Evolutionary conservation across 2,888 invertebrate species (phyloP).

Genomic region (Cheilosia impressa): DNA sequence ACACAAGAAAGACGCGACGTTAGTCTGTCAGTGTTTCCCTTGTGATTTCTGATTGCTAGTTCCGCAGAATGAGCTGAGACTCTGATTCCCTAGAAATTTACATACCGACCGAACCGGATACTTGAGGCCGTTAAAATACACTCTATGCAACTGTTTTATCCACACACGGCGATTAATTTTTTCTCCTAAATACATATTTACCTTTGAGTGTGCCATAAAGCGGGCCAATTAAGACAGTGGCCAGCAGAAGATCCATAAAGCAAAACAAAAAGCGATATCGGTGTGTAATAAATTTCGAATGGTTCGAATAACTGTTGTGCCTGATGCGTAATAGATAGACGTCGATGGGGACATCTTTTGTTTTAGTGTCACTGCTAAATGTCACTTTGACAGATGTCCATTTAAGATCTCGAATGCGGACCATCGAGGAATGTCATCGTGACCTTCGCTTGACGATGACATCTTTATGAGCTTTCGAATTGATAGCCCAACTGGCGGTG

Average conservation of each 20-base stretch:
- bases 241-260: constrained; percentile 68
- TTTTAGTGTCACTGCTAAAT: constrained; percentile 74
- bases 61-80: constrained; percentile 29
- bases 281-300: constrained; percentile 64
- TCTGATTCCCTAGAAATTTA: constrained; percentile 65
- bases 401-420: constrained; percentile 67
- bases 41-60: constrained; percentile 37
- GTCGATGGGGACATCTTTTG: constrained; percentile 60
- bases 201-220: constrained; percentile 70
- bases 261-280: constrained; percentile 65
- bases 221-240: constrained; percentile 73
- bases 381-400: constrained; percentile 74
- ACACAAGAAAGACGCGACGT: background rate
- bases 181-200: constrained; percentile 65
- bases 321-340: constrained; percentile 46
- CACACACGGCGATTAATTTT: too few relatives aligned
- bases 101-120: constrained; percentile 71
- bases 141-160: constrained; percentile 70
- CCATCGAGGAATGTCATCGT: constrained; percentile 70
- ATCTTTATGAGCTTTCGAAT: constrained; percentile 75
- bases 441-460: constrained; percentile 74
- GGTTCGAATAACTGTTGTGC: constrained; percentile 64
- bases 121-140: constrained; percentile 67
- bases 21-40: constrained; percentile 39
- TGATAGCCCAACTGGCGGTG: constrained; percentile 62